Conservation (phyloP, 1,140 invertebrate genomes). For the Phthorimaea operculella region DNA sequence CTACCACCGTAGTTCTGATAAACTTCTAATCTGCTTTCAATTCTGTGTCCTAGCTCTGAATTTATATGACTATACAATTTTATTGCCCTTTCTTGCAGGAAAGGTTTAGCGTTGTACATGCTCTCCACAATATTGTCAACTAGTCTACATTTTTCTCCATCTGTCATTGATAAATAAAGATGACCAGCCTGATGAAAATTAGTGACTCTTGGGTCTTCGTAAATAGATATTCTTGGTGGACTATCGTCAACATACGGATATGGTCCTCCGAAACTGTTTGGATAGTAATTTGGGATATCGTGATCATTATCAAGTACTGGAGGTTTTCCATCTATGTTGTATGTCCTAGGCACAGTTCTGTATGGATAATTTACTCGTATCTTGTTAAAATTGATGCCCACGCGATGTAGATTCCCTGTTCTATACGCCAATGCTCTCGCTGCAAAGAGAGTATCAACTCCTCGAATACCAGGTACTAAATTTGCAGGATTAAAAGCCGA, state of each 20-base stretch:
- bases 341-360: conserved; percentile 62
- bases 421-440: conserved; percentile 86
- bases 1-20: no score
- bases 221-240: conserved; percentile 57
- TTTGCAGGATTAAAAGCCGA: conserved; percentile 84
- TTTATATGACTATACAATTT: conserved; percentile 11
- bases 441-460: conserved; percentile 87
- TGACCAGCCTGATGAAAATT: conserved; percentile 2
- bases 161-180: neutral
- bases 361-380: conserved; percentile 89
- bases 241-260: conserved; percentile 33
- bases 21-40: no score
- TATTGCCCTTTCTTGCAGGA: conserved; percentile 11
- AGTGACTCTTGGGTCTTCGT: conserved; percentile 56
- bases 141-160: no score
- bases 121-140: conserved; percentile 8
- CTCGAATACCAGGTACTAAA: conserved; percentile 83
- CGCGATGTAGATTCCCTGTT: conserved; percentile 85
- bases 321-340: conserved; percentile 84
- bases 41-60: conserved; percentile 10
- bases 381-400: conserved; percentile 87
- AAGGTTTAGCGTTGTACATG: conserved; percentile 9
- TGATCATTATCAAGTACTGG: conserved; percentile 72
- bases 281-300: conserved; percentile 92
- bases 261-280: conserved; percentile 91